Conservation (phyloP, 2,888 invertebrate species). For the Pyrocoelia pectoralis region DNA sequence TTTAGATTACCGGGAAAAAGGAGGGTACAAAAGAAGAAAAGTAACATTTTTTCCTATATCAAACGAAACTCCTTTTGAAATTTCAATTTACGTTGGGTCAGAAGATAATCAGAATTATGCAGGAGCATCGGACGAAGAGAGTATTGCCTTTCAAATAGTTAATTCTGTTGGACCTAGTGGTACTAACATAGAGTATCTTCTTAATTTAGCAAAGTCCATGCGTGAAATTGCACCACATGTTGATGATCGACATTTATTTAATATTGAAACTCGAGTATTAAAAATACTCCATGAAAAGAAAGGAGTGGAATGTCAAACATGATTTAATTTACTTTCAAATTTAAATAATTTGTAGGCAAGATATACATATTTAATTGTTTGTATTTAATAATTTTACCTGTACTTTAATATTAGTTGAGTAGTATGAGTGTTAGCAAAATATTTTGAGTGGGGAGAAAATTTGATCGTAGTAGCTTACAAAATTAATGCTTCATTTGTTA, state of each 20-base stretch:
- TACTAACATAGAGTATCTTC: slow-evolving; percentile 89
- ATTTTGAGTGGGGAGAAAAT: too few relatives aligned
- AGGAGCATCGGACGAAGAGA: slow-evolving; percentile 77
- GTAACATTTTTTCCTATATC: slow-evolving; percentile 76
- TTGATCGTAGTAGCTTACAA: too few relatives aligned
- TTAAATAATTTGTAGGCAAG: too few relatives aligned
- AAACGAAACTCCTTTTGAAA: slow-evolving; percentile 67
- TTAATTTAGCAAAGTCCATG: slow-evolving; percentile 83
- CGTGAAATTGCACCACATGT: slow-evolving; percentile 75
- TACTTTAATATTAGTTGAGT: too few relatives aligned
- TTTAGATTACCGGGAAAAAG: slow-evolving; percentile 91
- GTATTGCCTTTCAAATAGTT: slow-evolving; percentile 83
- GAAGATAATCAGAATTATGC: slow-evolving; percentile 75
- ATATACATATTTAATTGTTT: too few relatives aligned
- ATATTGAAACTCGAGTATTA: slow-evolving; percentile 71
- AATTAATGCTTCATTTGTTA: too few relatives aligned
- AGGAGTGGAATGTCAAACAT: too few relatives aligned
- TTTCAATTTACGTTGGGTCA: slow-evolving; percentile 84
- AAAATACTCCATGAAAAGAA: slow-evolving; percentile 21
- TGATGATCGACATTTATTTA: slow-evolving; percentile 79
- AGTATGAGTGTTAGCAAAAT: too few relatives aligned
- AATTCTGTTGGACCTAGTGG: slow-evolving; percentile 85
- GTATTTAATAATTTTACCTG: too few relatives aligned
- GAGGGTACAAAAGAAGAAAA: slow-evolving; percentile 81
- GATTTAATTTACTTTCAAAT: too few relatives aligned